Percentiles rank a stretch among this genome's conserved stretches.
Evolutionary conservation across 1,140 invertebrate genomes (phyloP).

Genomic region (Trigoniulus corallinus): DNA sequence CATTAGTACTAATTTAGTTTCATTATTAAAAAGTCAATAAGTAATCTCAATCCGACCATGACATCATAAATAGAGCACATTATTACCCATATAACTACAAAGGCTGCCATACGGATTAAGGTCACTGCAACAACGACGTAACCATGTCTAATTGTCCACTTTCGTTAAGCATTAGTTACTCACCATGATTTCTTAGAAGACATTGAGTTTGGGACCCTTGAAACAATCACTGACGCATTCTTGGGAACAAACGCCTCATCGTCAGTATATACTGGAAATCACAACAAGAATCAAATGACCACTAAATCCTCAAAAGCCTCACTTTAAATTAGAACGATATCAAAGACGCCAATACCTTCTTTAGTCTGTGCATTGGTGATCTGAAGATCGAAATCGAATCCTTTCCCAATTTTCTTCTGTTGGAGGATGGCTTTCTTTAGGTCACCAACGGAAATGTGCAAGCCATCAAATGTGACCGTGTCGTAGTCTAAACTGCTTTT

Average conservation of each 20-base stretch:
- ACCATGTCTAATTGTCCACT: too few species aligned
- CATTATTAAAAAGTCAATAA: too few species aligned
- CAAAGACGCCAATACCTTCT: slow-evolving; percentile 50
- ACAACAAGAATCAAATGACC: slow-evolving; percentile 15
- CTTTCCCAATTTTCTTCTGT: slow-evolving; percentile 85
- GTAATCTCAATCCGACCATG: too few species aligned
- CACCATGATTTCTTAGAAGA: slow-evolving; percentile 38
- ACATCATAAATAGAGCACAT: too few species aligned
- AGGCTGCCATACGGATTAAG: too few species aligned
- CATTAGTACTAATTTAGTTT: too few species aligned
- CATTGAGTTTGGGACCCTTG: slow-evolving; percentile 61
- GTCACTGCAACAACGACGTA: too few species aligned
- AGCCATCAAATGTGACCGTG: slow-evolving; percentile 89
- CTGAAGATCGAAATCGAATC: slow-evolving; percentile 85
- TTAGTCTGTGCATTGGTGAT: slow-evolving; percentile 96
- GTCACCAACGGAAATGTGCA: slow-evolving; percentile 86
- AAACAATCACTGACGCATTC: slow-evolving; percentile 91
- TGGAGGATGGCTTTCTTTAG: slow-evolving; percentile 87
- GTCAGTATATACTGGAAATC: slow-evolving; percentile 71
- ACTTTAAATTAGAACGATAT: slow-evolving; percentile 2
- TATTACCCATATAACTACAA: too few species aligned
- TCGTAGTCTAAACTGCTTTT: slow-evolving; percentile 88
- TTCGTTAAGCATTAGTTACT: too few species aligned
- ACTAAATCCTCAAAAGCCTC: background rate
- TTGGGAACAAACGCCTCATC: slow-evolving; percentile 82